Evolutionary conservation across 2,113 vertebrate species (phyloP).

Genomic region (Leiothrix lutea): DNA sequence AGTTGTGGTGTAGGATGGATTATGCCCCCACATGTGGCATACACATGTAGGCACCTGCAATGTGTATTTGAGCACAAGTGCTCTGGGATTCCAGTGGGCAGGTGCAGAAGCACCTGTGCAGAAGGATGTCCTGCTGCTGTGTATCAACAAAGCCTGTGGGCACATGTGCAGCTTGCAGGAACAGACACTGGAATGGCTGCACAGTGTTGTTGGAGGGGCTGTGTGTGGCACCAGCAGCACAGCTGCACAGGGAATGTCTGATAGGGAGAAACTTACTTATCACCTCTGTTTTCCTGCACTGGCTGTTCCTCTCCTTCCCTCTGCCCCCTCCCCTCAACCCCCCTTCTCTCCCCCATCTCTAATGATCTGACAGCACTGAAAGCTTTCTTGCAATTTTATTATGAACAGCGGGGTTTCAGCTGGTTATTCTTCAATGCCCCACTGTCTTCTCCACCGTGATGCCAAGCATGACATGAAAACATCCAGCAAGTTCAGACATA

Average conservation of each 20-base stretch:
- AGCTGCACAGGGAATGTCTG: not conserved
- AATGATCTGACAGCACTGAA: not conserved
- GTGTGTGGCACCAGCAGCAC: not conserved
- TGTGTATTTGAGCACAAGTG: not conserved
- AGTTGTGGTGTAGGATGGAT: not conserved
- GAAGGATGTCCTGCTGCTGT: not conserved
- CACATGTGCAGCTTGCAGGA: accelerated
- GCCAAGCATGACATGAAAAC: not conserved
- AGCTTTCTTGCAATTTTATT: not conserved
- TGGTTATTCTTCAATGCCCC: not conserved
- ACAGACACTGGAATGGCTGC: not conserved
- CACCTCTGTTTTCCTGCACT: not conserved
- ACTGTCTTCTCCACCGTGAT: accelerated
- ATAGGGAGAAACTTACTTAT: not conserved
- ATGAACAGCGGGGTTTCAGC: not conserved
- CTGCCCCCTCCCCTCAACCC: not conserved
- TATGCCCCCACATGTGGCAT: accelerated
- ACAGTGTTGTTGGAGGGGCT: accelerated
- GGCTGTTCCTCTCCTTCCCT: not conserved
- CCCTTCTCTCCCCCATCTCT: not conserved
- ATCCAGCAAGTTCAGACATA: not conserved
- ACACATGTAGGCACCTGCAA: accelerated
- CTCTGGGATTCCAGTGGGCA: not conserved
- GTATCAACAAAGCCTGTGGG: not conserved
- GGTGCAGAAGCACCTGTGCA: not conserved